Evolutionary conservation across 2,797 vertebrate species (phyloP).

Genomic region (Lacerta viridis): DNA sequence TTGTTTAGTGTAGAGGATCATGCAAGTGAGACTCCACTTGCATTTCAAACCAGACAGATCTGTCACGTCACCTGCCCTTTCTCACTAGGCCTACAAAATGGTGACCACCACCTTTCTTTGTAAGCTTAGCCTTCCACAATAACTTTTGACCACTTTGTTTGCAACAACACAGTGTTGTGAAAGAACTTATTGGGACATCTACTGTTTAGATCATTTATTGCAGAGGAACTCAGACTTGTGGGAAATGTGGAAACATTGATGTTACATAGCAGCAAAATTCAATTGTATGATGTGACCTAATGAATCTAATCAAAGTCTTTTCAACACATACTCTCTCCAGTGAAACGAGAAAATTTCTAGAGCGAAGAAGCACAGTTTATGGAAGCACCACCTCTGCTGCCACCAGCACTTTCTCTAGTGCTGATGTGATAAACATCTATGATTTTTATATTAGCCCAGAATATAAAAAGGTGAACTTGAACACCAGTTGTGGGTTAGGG

Average conservation of each 20-base stretch:
- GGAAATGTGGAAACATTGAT: conserved; percentile 60
- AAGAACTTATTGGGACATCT: conserved; percentile 54
- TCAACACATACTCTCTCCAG: conserved; percentile 13
- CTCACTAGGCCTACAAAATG: neutral
- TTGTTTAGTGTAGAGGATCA: neutral
- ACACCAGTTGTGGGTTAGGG: conserved; percentile 19
- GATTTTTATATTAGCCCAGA: conserved; percentile 1
- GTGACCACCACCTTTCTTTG: conserved; percentile 44
- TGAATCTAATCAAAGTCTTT: neutral
- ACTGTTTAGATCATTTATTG: conserved; percentile 63
- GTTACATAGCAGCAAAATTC: conserved; percentile 35
- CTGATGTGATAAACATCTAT: conserved; percentile 10
- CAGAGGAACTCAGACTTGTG: conserved; percentile 33
- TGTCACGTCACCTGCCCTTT: neutral
- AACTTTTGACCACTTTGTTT: conserved; percentile 27
- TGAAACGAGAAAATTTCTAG: conserved; percentile 43
- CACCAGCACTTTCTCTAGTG: neutral
- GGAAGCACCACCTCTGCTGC: too few species aligned
- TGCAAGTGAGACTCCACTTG: too few species aligned
- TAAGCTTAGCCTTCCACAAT: conserved; percentile 26
- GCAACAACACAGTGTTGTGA: conserved; percentile 39
- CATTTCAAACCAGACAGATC: neutral
- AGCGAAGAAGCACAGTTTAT: neutral
- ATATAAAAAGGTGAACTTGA: neutral
- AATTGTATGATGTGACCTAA: neutral